These are phyloP conservation scores for Austrofundulus limnaeus DNA, from an alignment of 2,113 vertebrate species.

Conservation along the genomic window DNA sequence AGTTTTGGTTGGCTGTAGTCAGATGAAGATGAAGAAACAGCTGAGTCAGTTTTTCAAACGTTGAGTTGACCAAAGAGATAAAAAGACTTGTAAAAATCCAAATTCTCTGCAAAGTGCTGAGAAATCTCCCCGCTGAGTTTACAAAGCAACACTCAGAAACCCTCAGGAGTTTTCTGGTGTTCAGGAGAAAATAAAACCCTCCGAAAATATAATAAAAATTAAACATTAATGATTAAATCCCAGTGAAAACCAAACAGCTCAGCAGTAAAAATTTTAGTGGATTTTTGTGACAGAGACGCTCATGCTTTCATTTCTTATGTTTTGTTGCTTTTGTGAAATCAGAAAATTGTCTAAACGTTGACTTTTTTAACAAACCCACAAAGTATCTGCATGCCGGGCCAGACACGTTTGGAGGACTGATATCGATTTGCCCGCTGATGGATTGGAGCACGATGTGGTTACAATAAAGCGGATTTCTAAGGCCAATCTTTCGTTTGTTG, in stretches of 20 bases:
- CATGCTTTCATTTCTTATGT: not conserved
- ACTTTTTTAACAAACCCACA: not conserved
- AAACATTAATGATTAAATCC: conserved; percentile 30
- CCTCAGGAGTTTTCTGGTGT: not conserved
- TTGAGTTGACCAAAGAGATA: no score
- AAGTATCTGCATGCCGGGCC: not conserved
- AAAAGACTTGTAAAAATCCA: no score
- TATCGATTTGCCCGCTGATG: conserved; percentile 5
- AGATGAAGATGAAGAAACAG: no score
- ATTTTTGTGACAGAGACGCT: conserved; percentile 2
- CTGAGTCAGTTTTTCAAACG: no score
- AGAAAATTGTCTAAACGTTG: not conserved
- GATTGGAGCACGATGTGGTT: not conserved
- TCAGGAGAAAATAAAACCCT: not conserved
- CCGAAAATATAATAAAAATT: not conserved
- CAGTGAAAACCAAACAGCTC: not conserved
- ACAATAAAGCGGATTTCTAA: not conserved
- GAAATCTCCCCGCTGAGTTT: no score
- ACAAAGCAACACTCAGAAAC: no score
- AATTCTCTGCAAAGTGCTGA: no score
- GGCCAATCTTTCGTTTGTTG: not conserved
- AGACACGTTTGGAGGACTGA: not conserved
- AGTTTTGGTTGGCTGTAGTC: no score
- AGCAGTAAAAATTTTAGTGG: not conserved
- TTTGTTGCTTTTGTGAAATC: no score